Evolutionary conservation across 2,888 invertebrate genomes (phyloP).

Genomic region (Tanypteryx hageni): DNA sequence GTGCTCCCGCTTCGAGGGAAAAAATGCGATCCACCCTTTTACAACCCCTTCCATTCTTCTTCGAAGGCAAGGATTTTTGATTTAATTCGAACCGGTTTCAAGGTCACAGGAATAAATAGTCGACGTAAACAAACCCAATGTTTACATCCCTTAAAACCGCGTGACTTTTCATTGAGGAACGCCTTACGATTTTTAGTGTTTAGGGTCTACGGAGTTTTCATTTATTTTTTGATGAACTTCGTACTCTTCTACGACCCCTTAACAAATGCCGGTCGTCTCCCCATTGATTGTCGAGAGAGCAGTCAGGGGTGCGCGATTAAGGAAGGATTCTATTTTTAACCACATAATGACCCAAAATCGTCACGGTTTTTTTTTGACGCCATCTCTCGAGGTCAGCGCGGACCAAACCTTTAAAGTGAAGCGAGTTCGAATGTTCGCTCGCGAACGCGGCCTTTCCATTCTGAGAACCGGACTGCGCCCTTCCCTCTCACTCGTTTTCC

Average conservation of each 20-base stretch:
- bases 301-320: background rate
- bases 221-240: background rate
- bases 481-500: background rate
- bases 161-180: slow-evolving; percentile 15
- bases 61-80: background rate
- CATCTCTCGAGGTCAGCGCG: slow-evolving; percentile 3
- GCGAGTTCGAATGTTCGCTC: background rate
- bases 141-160: background rate
- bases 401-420: background rate
- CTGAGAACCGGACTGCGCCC: background rate
- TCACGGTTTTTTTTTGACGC: background rate
- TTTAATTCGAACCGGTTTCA: background rate
- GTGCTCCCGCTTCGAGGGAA: no score
- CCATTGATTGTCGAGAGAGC: background rate
- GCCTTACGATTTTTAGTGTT: background rate
- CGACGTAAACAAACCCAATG: background rate
- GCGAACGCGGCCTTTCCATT: background rate
- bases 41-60: background rate
- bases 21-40: no score
- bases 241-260: background rate
- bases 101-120: background rate
- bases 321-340: slow-evolving; percentile 13
- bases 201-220: background rate
- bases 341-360: background rate
- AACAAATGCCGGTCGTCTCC: background rate